These are phyloP conservation scores for Sarcophaga peregrina DNA, from an alignment of 1,140 invertebrate genomes.

Conservation along the genomic window DNA sequence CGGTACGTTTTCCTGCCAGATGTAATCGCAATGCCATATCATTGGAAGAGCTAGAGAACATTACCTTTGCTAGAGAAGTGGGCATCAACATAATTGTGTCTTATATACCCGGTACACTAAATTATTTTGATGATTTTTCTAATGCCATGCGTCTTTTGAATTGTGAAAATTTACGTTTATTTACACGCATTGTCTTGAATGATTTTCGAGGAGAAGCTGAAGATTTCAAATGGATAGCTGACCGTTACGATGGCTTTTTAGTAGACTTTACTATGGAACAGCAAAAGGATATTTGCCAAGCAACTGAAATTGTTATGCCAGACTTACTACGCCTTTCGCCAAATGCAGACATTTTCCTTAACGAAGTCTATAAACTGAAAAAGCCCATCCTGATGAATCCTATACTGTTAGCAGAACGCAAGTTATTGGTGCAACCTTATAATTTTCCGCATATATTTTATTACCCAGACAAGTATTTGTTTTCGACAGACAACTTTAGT, in stretches of 20 bases:
- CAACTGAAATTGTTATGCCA: constrained; percentile 12
- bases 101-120: constrained; percentile 49
- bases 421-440: constrained; percentile 51
- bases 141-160: constrained; percentile 48
- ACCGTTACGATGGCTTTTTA: constrained; percentile 59
- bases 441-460: constrained; percentile 56
- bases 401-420: constrained; percentile 47
- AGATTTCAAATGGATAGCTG: constrained; percentile 54
- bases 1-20: constrained; percentile 54
- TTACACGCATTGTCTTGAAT: constrained; percentile 55
- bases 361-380: constrained; percentile 50
- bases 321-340: constrained; percentile 56
- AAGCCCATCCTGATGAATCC: constrained; percentile 58
- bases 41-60: constrained; percentile 60
- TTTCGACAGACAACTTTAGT: constrained; percentile 35
- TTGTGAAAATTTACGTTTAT: constrained; percentile 54
- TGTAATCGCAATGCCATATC: constrained; percentile 53
- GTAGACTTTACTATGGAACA: constrained; percentile 50
- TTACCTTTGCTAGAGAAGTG: constrained; percentile 58
- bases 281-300: neutral
- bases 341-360: constrained; percentile 53
- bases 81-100: constrained; percentile 59
- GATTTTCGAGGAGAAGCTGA: constrained; percentile 50
- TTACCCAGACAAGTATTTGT: constrained; percentile 60
- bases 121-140: constrained; percentile 54